These are phyloP conservation scores for Volucella zonaria DNA, from an alignment of 2,888 invertebrate species.

Conservation along the genomic window DNA sequence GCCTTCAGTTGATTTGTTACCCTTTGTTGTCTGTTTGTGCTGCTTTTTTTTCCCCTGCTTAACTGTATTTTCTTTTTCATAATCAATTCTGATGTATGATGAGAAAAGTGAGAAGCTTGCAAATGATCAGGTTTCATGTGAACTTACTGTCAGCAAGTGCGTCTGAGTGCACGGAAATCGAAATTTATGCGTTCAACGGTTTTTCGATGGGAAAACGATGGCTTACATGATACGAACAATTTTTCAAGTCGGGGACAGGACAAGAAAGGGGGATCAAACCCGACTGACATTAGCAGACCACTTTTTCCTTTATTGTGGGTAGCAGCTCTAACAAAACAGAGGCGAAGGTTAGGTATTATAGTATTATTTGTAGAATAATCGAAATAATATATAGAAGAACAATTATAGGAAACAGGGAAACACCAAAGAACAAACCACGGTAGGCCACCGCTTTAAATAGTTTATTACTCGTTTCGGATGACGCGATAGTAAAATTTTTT, in stretches of 20 bases:
- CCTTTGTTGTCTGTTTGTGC: constrained; percentile 33
- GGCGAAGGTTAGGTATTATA: too few species aligned
- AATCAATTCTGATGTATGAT: constrained; percentile 38
- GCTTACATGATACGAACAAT: constrained; percentile 12
- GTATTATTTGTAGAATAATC: too few species aligned
- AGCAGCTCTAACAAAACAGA: too few species aligned
- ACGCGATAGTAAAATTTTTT: too few species aligned
- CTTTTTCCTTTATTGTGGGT: too few species aligned
- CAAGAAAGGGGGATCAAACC: too few species aligned
- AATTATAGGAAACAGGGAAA: too few species aligned
- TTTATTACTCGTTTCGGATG: too few species aligned
- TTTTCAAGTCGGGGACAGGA: neutral
- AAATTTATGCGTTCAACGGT: constrained; percentile 17
- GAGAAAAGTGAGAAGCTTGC: constrained; percentile 62
- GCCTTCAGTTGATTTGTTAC: constrained; percentile 53
- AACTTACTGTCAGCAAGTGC: constrained; percentile 38
- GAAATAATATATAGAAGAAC: too few species aligned
- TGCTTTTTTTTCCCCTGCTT: neutral
- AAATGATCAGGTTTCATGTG: constrained; percentile 70
- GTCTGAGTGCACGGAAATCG: constrained; percentile 42
- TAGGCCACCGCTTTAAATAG: too few species aligned
- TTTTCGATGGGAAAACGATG: neutral
- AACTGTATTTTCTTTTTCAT: constrained; percentile 31
- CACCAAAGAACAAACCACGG: too few species aligned
- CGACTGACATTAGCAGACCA: too few species aligned